Evolutionary conservation across 2,888 invertebrate genomes (phyloP).

Genomic region (Steinernema hermaphroditum): DNA sequence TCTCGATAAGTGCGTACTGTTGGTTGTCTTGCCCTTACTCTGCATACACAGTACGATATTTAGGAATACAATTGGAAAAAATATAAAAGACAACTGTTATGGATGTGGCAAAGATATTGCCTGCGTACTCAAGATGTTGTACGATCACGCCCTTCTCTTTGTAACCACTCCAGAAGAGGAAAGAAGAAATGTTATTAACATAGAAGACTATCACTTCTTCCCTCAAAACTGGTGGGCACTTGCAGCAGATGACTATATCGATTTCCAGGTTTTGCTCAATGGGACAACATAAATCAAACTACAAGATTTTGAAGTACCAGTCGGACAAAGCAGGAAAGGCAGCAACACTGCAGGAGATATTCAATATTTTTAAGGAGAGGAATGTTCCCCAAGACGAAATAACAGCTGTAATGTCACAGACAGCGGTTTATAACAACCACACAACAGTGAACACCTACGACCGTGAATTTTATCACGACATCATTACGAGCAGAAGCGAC

Average conservation of each 20-base stretch:
- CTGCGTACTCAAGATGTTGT: not conserved
- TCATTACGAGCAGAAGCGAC: constrained; percentile 6
- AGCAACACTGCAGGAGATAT: constrained; percentile 1
- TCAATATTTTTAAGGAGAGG: not conserved
- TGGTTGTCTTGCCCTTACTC: constrained; percentile 27
- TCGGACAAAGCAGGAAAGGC: not conserved
- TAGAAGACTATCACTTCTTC: constrained; percentile 43
- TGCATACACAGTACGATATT: not conserved
- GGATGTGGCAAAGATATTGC: not conserved
- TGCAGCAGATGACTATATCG: not conserved
- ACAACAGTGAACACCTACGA: constrained; percentile 32
- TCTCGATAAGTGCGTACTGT: constrained; percentile 51
- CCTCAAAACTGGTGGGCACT: constrained; percentile 52
- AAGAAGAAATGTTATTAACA: not conserved
- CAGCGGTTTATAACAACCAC: constrained; percentile 33
- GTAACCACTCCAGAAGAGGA: not conserved
- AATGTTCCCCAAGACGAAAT: too few species aligned
- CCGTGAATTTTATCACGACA: constrained; percentile 1
- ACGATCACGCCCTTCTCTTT: not conserved
- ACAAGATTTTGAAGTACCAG: not conserved
- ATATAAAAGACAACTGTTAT: not conserved
- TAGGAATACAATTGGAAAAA: not conserved
- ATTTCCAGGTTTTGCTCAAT: constrained; percentile 32
- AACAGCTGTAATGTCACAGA: too few species aligned
- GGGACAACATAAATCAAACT: not conserved